Conservation (phyloP, 2,888 invertebrate genomes). For the Chymomyza amoena region DNA sequence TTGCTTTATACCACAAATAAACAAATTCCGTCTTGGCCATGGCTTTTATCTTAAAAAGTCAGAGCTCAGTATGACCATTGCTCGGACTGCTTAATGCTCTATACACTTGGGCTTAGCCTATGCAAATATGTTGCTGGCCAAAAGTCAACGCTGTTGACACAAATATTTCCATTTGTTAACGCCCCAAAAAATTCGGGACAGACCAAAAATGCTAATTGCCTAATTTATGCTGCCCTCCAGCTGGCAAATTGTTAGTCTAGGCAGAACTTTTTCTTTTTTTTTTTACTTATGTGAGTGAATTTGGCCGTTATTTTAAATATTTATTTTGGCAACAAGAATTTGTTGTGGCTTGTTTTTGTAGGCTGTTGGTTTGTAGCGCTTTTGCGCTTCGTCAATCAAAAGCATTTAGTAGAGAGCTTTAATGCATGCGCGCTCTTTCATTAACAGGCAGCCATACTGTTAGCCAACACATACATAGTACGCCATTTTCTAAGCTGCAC, state of each 20-base stretch:
- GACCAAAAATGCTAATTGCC: constrained; percentile 59
- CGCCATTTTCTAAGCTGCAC: constrained; percentile 54
- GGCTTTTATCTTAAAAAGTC: background rate
- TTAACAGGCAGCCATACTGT: constrained; percentile 49
- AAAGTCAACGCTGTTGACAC: background rate
- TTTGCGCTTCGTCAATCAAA: constrained; percentile 69
- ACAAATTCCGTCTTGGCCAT: background rate
- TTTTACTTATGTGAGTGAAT: constrained; percentile 29
- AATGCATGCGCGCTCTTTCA: constrained; percentile 72
- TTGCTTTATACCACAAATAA: background rate
- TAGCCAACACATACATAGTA: background rate
- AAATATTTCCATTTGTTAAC: background rate
- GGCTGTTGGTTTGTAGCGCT: constrained; percentile 45
- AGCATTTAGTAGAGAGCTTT: constrained; percentile 67
- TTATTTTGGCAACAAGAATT: constrained; percentile 32
- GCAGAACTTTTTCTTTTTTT: background rate
- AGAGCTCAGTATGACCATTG: background rate
- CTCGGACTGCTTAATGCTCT: background rate
- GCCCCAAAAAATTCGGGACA: background rate
- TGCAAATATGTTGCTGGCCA: background rate
- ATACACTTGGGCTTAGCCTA: background rate
- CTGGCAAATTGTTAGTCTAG: background rate
- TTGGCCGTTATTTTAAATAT: constrained; percentile 45
- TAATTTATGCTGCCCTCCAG: constrained; percentile 52
- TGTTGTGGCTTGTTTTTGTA: constrained; percentile 40